Evolutionary conservation across 2,888 invertebrate genomes (phyloP).

Genomic region (Plusia festucae): DNA sequence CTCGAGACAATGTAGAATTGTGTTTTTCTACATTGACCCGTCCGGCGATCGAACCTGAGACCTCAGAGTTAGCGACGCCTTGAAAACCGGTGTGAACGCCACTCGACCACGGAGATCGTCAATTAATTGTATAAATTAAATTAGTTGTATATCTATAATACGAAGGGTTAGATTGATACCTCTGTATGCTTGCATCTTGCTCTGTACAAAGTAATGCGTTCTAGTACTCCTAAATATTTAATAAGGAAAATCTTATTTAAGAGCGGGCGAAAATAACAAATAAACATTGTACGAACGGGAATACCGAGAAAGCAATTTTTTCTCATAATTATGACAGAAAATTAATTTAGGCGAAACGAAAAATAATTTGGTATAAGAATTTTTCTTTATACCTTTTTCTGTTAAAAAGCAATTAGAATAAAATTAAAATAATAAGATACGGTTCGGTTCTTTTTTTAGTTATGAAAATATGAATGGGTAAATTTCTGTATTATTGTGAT

Average conservation of each 20-base stretch:
- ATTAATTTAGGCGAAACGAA: constrained; percentile 66
- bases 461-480: constrained; percentile 16
- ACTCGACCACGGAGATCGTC: no score
- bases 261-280: constrained; percentile 18
- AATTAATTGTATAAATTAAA: no score
- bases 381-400: constrained; percentile 59
- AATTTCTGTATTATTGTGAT: constrained; percentile 26
- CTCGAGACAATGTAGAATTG: no score
- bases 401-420: constrained; percentile 50
- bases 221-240: background rate
- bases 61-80: no score
- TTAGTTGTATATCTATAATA: background rate
- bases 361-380: constrained; percentile 68
- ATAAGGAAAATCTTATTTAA: constrained; percentile 1
- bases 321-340: constrained; percentile 62
- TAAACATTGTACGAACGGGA: constrained; percentile 26
- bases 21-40: no score
- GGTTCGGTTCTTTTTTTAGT: constrained; percentile 22
- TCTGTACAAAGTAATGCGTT: background rate
- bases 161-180: background rate
- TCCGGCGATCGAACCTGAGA: no score
- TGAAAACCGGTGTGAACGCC: no score
- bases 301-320: constrained; percentile 34
- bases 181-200: background rate
- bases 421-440: constrained; percentile 40